Evolutionary conservation across 37 sponge, comb jelly and placozoan species (phyloP).

Genomic region (Hexactinellida sp.): DNA sequence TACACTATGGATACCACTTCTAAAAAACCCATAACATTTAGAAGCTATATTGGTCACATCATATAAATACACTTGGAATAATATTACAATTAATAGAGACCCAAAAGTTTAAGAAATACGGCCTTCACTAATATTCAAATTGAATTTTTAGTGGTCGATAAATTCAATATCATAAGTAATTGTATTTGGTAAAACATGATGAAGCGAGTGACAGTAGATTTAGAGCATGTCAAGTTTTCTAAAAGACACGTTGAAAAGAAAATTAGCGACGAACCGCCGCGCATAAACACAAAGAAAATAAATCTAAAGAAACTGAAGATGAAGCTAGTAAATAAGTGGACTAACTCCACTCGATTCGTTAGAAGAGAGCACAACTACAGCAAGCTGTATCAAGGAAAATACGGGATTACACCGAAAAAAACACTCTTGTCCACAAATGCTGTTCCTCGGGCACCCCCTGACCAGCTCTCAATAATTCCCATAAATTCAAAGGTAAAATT

Average conservation of each 20-base stretch:
- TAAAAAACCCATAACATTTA: not conserved
- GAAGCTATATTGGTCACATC: not conserved
- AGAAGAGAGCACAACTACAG: not conserved
- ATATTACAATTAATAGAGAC: not conserved
- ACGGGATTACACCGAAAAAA: not conserved
- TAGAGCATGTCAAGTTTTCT: not conserved
- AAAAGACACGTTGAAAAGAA: not conserved
- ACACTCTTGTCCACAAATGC: not conserved
- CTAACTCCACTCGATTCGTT: not conserved
- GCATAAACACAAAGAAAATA: no score
- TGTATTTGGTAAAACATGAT: not conserved
- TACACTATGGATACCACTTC: slow-evolving; percentile 2
- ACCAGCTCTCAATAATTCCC: not conserved
- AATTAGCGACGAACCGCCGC: no score
- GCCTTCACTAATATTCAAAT: not conserved
- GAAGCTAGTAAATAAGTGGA: not conserved
- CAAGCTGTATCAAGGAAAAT: not conserved
- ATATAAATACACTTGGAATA: not conserved
- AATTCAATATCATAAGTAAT: not conserved
- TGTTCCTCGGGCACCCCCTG: not conserved
- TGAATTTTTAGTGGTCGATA: not conserved
- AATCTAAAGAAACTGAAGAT: not conserved
- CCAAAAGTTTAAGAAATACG: not conserved
- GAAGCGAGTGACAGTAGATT: not conserved
- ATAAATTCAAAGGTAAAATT: not conserved